These are phyloP conservation scores for Stegastes partitus DNA, from an alignment of 2,113 vertebrate species.

Conservation along the genomic window DNA sequence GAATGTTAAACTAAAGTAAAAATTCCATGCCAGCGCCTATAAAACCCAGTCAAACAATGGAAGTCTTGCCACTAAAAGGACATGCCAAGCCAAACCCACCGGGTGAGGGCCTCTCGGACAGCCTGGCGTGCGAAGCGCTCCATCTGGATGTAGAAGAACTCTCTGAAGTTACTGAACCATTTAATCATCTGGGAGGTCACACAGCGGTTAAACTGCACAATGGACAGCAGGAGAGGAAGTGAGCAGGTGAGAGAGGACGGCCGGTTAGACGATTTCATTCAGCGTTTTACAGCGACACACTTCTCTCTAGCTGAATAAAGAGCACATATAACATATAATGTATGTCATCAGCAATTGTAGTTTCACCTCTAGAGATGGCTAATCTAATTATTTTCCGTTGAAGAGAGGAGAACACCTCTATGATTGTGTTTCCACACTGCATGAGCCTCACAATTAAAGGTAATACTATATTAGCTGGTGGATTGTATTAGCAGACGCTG, in stretches of 20 bases:
- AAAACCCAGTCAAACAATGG: conserved; percentile 7
- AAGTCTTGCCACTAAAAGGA: conserved; percentile 18
- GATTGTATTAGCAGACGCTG: no score
- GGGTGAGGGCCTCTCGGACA: conserved; percentile 81
- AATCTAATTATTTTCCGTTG: no score
- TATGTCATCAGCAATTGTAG: no score
- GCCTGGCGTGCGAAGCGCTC: conserved; percentile 88
- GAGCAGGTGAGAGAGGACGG: conserved; percentile 12
- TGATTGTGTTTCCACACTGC: no score
- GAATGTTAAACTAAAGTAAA: not conserved
- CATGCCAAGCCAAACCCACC: conserved; percentile 66
- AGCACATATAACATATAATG: no score
- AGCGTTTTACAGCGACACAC: not conserved
- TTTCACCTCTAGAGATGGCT: no score
- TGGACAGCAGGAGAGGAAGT: conserved; percentile 39
- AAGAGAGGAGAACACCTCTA: no score
- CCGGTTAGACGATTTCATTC: not conserved
- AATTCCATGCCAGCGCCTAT: not conserved
- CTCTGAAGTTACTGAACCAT: conserved; percentile 90
- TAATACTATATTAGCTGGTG: no score
- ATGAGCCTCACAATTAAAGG: no score
- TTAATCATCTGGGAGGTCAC: conserved; percentile 90
- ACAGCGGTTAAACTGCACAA: conserved; percentile 86
- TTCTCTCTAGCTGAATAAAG: not conserved
- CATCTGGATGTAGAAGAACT: conserved; percentile 91